phyloP scores from a whole-genome alignment of 2,797 vertebrate genomes.

The Xenentodon cancila region DNA sequence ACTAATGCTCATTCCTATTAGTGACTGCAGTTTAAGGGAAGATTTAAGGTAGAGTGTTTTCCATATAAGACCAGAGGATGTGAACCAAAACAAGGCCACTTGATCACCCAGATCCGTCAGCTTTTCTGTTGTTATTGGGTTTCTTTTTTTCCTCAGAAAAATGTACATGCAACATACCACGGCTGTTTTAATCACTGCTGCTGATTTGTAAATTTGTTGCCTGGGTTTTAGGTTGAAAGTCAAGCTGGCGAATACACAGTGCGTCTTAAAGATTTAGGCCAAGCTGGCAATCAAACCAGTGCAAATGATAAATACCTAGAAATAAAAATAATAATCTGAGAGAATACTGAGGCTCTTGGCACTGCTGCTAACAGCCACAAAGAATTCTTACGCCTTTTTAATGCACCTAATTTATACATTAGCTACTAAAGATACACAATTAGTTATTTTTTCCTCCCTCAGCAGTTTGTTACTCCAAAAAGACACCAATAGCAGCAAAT shows the following conservation, averaged over 20 bases:
- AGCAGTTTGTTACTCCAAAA: constrained; percentile 63
- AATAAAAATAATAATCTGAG: too few relatives aligned
- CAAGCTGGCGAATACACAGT: constrained; percentile 33
- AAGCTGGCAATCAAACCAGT: constrained; percentile 52
- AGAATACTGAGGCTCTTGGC: constrained; percentile 31
- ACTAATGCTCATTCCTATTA: constrained; percentile 25
- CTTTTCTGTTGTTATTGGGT: constrained; percentile 14
- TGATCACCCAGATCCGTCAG: constrained; percentile 52
- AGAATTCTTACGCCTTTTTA: constrained; percentile 39
- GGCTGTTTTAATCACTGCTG: constrained; percentile 33
- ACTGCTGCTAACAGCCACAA: constrained; percentile 40
- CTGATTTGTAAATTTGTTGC: constrained; percentile 37
- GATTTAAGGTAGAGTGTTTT: constrained; percentile 16
- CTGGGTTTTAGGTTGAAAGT: constrained; percentile 51
- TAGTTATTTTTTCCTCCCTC: constrained; percentile 35
- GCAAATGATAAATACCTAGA: constrained; percentile 26
- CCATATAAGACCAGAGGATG: constrained; percentile 57
- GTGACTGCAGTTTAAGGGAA: constrained; percentile 31
- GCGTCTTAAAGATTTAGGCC: constrained; percentile 45
- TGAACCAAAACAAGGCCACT: constrained; percentile 71
- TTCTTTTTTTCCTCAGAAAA: constrained; percentile 14
- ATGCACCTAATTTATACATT: constrained; percentile 40
- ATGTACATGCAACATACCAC: constrained; percentile 62
- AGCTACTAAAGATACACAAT: constrained; percentile 48
- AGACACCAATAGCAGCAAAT: constrained; percentile 65